Percentiles rank a stretch among this genome's conserved stretches.
phyloP scores from a whole-genome alignment of 2,797 vertebrate genomes.

The Heteromormyrus szaboi region DNA sequence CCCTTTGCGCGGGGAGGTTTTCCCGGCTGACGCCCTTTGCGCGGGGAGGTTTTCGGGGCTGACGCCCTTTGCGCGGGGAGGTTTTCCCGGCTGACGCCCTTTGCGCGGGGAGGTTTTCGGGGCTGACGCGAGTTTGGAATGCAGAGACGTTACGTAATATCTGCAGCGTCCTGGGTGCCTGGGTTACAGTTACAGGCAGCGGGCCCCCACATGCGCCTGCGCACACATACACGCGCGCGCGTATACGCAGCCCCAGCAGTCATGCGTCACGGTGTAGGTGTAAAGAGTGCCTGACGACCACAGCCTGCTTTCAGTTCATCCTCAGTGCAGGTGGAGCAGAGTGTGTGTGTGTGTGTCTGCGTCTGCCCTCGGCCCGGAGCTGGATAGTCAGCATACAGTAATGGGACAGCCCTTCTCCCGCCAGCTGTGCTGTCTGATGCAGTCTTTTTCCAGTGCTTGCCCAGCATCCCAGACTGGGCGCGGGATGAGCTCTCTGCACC shows the following conservation, averaged over 20 bases:
- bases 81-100: not conserved
- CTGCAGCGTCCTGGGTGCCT: constrained; percentile 20
- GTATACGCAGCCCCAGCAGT: not conserved
- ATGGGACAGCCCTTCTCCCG: not conserved
- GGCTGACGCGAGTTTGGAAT: constrained; percentile 1
- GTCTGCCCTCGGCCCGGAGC: not conserved
- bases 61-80: not conserved
- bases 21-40: not conserved
- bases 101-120: not conserved
- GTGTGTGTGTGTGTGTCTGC: not conserved
- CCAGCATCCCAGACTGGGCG: not conserved
- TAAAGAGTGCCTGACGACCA: not conserved
- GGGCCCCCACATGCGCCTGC: not conserved
- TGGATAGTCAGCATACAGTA: not conserved
- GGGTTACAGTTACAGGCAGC: not conserved
- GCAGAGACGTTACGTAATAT: constrained; percentile 21
- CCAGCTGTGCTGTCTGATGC: not conserved
- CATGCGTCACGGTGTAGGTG: not conserved
- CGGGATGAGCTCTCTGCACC: not conserved
- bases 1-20: not conserved
- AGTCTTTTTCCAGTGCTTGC: not conserved
- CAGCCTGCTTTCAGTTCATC: not conserved
- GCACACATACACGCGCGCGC: not conserved
- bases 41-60: not conserved
- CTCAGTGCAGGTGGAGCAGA: not conserved